Percentiles rank a stretch among this genome's conserved stretches.
phyloP scores from a whole-genome alignment of 2,888 invertebrate genomes.

The Nemotelus nigrinus region DNA sequence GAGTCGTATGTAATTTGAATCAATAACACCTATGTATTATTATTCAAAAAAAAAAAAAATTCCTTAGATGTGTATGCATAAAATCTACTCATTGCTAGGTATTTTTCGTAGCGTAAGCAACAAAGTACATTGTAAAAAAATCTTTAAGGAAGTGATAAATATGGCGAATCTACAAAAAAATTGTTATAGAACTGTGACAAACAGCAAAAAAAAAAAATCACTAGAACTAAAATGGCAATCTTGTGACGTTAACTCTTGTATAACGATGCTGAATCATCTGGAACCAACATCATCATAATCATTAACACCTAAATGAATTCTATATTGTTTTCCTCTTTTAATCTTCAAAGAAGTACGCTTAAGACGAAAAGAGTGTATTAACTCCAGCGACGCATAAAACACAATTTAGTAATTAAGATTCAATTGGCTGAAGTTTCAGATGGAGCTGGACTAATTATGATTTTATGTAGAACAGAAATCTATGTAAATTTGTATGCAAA shows the following conservation, averaged over 20 bases:
- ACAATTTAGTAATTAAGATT: not conserved
- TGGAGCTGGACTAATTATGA: no score
- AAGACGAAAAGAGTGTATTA: slow-evolving; percentile 8
- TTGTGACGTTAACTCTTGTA: no score
- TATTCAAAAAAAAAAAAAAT: slow-evolving; percentile 3
- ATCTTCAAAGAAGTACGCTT: slow-evolving; percentile 12
- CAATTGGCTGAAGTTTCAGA: no score
- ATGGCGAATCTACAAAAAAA: not conserved
- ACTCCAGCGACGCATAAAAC: not conserved
- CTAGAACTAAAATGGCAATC: slow-evolving; percentile 11
- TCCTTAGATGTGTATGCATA: not conserved
- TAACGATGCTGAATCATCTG: no score
- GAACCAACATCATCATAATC: slow-evolving; percentile 13
- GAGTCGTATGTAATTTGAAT: slow-evolving; percentile 35
- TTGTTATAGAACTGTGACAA: not conserved
- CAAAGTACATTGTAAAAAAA: not conserved
- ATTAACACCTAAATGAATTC: not conserved
- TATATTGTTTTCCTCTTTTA: not conserved
- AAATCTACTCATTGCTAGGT: slow-evolving; percentile 35
- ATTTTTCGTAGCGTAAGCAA: slow-evolving; percentile 30
- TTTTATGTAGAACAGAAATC: no score
- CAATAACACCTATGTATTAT: not conserved
- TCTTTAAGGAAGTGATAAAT: not conserved
- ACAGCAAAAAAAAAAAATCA: not conserved
- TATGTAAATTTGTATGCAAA: no score